A percentile compares a stretch with the other conserved stretches of the same genome.
These are phyloP conservation scores for Sebastes hubbsi DNA, from an alignment of 2,797 vertebrate genomes.

Conservation along the genomic window DNA sequence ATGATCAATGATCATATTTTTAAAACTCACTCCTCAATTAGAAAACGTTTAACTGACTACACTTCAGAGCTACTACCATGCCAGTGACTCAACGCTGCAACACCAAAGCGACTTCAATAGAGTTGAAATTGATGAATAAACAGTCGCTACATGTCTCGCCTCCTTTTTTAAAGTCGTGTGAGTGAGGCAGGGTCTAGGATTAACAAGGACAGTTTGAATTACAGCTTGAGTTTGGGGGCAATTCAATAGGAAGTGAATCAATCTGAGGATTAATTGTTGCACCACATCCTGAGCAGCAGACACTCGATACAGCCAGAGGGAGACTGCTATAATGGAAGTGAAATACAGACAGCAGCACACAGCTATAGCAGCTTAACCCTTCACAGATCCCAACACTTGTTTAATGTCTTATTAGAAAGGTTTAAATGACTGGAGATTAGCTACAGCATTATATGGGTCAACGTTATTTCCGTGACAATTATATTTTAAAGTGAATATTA, in stretches of 20 bases:
- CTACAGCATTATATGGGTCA: neutral
- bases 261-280: constrained; percentile 87
- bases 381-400: constrained; percentile 25
- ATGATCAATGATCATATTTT: neutral
- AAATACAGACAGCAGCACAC: constrained; percentile 69
- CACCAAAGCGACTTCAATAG: constrained; percentile 7
- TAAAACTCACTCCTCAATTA: neutral
- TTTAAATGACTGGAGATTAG: neutral
- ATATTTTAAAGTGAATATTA: neutral
- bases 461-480: neutral
- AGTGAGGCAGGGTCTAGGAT: constrained; percentile 71
- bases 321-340: constrained; percentile 73
- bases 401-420: neutral
- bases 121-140: constrained; percentile 46
- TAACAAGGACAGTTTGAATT: constrained; percentile 81
- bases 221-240: constrained; percentile 82
- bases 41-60: neutral
- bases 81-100: neutral
- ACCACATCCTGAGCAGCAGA: constrained; percentile 85
- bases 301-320: constrained; percentile 82
- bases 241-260: constrained; percentile 88
- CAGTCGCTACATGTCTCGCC: constrained; percentile 38
- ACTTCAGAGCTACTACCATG: neutral
- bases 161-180: constrained; percentile 48
- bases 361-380: constrained; percentile 61